phyloP scores from a whole-genome alignment of 1,140 invertebrate species.

The Lepidurus couesii region DNA sequence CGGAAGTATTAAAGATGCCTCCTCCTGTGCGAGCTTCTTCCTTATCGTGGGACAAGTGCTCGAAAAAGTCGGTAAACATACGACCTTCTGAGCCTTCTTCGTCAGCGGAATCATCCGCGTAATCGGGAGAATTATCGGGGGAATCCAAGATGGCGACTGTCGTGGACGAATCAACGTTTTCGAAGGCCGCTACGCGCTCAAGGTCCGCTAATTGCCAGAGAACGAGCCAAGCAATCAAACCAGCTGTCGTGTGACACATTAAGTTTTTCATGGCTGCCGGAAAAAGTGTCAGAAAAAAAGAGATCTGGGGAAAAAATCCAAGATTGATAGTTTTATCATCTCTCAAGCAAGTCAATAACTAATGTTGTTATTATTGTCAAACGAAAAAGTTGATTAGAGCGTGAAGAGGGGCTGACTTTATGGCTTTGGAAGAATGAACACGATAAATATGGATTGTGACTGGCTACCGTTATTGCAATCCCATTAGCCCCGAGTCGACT shows the following conservation, averaged over 20 bases:
- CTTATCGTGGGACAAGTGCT: not conserved
- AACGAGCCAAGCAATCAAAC: conserved; percentile 3
- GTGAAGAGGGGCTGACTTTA: not conserved
- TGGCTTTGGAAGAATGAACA: not conserved
- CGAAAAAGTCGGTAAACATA: not conserved
- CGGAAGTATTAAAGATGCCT: conserved; percentile 40
- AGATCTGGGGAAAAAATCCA: not conserved
- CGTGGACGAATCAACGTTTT: not conserved
- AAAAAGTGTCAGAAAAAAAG: not conserved
- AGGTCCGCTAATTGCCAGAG: not conserved
- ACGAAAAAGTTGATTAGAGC: not conserved
- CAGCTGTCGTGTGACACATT: not conserved
- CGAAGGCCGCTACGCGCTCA: not conserved
- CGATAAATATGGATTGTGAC: not conserved
- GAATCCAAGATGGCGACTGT: not conserved
- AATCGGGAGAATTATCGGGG: not conserved
- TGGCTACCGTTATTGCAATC: not conserved
- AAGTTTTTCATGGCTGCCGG: not conserved
- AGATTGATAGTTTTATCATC: not conserved
- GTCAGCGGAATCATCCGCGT: not conserved
- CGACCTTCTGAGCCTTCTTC: conserved; percentile 4
- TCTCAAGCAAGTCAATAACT: no score
- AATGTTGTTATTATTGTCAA: not conserved
- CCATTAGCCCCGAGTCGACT: not conserved
- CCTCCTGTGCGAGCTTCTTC: conserved; percentile 16